These are phyloP conservation scores for Hylaea fasciaria DNA, from an alignment of 2,888 invertebrate genomes.

Conservation along the genomic window DNA sequence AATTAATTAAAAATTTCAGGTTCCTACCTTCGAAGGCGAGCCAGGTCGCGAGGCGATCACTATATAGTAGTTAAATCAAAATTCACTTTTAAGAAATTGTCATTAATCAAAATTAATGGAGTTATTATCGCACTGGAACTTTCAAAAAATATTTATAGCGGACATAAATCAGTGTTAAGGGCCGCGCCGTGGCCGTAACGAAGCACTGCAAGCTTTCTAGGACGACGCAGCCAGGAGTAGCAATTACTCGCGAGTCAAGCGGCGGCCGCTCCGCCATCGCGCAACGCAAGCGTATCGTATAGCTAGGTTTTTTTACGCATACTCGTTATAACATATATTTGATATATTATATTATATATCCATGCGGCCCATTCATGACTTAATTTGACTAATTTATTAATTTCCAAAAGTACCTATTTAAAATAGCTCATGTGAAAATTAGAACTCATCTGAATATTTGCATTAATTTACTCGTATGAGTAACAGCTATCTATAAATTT, in stretches of 20 bases:
- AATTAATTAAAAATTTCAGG: constrained; percentile 74
- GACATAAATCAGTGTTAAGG: constrained; percentile 82
- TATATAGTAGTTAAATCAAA: constrained; percentile 55
- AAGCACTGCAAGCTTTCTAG: constrained; percentile 79
- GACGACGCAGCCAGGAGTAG: constrained; percentile 67
- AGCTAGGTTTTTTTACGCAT: too few relatives aligned
- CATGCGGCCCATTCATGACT: too few relatives aligned
- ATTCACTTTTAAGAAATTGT: constrained; percentile 83
- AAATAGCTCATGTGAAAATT: neutral
- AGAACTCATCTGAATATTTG: neutral
- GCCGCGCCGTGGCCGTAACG: constrained; percentile 74
- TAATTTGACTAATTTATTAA: neutral
- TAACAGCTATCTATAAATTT: too few relatives aligned
- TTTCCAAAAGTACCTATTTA: neutral
- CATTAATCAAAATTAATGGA: constrained; percentile 85
- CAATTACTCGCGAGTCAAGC: constrained; percentile 53
- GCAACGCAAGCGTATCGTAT: neutral
- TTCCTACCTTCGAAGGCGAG: constrained; percentile 63
- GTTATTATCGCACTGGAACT: constrained; percentile 84
- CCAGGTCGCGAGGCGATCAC: constrained; percentile 54
- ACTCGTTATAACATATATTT: too few relatives aligned
- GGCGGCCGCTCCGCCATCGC: neutral
- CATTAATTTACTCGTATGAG: too few relatives aligned
- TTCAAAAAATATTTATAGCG: constrained; percentile 83
- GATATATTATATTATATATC: too few relatives aligned